Evolutionary conservation across 2,888 invertebrate genomes (phyloP).

Genomic region (Orchesella flavescens): DNA sequence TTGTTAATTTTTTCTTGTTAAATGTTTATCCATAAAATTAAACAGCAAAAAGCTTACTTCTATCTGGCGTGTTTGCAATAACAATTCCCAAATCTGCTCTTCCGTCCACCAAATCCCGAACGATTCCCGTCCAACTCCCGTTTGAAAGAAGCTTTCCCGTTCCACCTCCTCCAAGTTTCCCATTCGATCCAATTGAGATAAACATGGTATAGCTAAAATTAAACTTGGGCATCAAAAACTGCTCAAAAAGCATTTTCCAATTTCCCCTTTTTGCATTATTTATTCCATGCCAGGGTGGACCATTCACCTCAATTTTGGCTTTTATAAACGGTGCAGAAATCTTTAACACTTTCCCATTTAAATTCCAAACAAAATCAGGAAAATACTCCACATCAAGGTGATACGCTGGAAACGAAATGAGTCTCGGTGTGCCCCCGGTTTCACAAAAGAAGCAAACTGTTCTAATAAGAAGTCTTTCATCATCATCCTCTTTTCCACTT

Average conservation of each 20-base stretch:
- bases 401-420: constrained; percentile 15
- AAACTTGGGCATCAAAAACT: constrained; percentile 53
- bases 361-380: constrained; percentile 54
- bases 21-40: background rate
- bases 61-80: constrained; percentile 26
- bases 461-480: background rate
- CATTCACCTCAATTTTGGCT: constrained; percentile 47
- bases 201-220: constrained; percentile 61
- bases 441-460: constrained; percentile 57
- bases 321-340: constrained; percentile 44
- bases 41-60: constrained; percentile 31
- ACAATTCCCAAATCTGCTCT: constrained; percentile 41
- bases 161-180: constrained; percentile 47
- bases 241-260: constrained; percentile 59
- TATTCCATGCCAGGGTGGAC: constrained; percentile 24
- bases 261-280: constrained; percentile 53
- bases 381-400: constrained; percentile 33
- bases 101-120: constrained; percentile 27
- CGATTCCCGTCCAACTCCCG: constrained; percentile 51
- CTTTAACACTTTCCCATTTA: constrained; percentile 40
- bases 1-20: background rate
- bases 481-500: constrained; percentile 1
- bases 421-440: constrained; percentile 25
- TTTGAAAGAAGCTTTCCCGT: constrained; percentile 44
- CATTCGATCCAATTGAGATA: constrained; percentile 27